Conservation (phyloP, 2,888 invertebrate species). For the Himalopsyche japonica region DNA sequence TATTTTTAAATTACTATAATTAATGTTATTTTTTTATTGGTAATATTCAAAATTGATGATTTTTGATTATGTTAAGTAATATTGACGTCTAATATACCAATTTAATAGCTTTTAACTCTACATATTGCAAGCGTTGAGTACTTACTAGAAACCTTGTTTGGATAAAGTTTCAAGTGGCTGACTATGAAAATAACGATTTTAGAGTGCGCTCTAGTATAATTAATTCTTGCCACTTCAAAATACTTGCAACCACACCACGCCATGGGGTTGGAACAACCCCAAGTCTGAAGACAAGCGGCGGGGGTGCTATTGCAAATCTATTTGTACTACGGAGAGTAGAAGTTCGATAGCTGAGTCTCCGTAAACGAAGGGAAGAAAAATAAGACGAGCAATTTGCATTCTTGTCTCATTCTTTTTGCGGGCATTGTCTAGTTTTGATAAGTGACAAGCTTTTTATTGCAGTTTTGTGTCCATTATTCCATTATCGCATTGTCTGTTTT, state of each 20-base stretch:
- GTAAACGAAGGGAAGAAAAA: not conserved
- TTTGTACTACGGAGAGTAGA: conserved; percentile 10
- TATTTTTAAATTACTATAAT: no score
- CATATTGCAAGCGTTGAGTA: not conserved
- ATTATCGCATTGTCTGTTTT: not conserved
- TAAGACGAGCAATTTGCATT: conserved; percentile 28
- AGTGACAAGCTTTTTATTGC: conserved; percentile 11
- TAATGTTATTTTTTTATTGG: no score
- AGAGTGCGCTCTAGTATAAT: conserved; percentile 27
- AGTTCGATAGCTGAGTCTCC: conserved; percentile 6
- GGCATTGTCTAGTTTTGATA: conserved; percentile 8
- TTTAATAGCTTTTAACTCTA: not conserved
- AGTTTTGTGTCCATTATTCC: not conserved
- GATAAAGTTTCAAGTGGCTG: conserved; percentile 20
- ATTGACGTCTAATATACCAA: not conserved
- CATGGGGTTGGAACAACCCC: not conserved
- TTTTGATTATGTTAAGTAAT: not conserved
- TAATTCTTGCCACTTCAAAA: conserved; percentile 30
- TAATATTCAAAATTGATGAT: no score
- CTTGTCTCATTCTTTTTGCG: not conserved
- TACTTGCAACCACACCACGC: not conserved
- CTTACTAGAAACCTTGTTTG: conserved; percentile 3
- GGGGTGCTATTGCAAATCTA: conserved; percentile 31
- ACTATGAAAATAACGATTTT: conserved; percentile 28
- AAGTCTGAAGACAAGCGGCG: not conserved